Percentiles rank a stretch among this genome's conserved stretches.
phyloP scores from a whole-genome alignment of 2,888 invertebrate genomes.

The Cantharis lateralis region DNA sequence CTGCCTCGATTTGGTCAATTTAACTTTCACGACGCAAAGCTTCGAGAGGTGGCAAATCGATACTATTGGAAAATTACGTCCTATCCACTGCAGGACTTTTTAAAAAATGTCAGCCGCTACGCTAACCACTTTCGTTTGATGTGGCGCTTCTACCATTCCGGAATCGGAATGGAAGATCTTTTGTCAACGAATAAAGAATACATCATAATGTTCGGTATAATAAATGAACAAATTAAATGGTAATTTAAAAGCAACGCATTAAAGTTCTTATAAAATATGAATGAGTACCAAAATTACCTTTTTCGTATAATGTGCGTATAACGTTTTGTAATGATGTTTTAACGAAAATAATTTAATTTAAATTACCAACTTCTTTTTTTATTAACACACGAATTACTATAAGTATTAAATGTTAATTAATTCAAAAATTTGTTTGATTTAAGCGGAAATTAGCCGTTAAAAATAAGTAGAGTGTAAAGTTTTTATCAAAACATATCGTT shows the following conservation, averaged over 20 bases:
- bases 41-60: background rate
- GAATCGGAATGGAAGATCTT: too few relatives aligned
- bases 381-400: background rate
- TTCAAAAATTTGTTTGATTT: slow-evolving; percentile 3
- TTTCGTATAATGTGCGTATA: background rate
- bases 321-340: background rate
- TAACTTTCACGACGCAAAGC: background rate
- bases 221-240: background rate
- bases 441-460: slow-evolving; percentile 4
- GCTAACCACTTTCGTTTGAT: background rate
- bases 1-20: background rate
- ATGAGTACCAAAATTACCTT: background rate
- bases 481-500: background rate
- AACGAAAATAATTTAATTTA: background rate
- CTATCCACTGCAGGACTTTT: too few relatives aligned
- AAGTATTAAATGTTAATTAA: slow-evolving; percentile 4
- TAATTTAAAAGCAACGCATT: background rate
- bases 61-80: background rate
- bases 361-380: background rate
- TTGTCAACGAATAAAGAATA: too few relatives aligned
- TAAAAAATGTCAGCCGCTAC: background rate
- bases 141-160: too few relatives aligned
- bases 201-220: background rate
- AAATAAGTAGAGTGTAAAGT: slow-evolving; percentile 8
- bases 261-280: background rate